Conservation (phyloP, 2,888 invertebrate genomes). For the Ochlodes sylvanus region DNA sequence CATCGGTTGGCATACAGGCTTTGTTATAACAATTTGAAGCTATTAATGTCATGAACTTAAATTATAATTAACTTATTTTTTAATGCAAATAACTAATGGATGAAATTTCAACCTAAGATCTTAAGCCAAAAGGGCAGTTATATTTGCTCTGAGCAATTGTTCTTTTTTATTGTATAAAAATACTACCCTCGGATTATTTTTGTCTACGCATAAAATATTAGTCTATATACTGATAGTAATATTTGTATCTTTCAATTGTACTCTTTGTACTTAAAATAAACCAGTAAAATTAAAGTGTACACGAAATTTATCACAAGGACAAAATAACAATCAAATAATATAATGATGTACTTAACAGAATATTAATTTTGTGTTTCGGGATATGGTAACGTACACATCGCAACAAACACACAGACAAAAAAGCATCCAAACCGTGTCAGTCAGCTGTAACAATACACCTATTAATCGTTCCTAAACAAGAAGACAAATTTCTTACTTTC, state of each 20-base stretch:
- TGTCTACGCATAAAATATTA: not conserved
- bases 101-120: not conserved
- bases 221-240: not conserved
- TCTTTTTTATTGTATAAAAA: not conserved
- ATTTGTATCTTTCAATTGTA: not conserved
- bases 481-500: slow-evolving; percentile 5
- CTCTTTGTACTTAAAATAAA: not conserved
- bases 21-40: not conserved
- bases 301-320: no score
- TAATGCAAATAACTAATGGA: not conserved
- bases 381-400: no score
- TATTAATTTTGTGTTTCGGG: no score
- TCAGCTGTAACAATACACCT: no score
- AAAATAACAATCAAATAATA: no score
- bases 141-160: not conserved
- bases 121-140: not conserved
- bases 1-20: no score
- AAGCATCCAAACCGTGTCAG: no score
- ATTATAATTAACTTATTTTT: not conserved
- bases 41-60: not conserved
- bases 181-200: not conserved
- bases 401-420: no score
- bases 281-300: no score
- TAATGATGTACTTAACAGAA: no score
- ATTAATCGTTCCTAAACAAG: no score